These are phyloP conservation scores for Drosophila putrida DNA, from an alignment of 2,888 invertebrate species.

Conservation along the genomic window DNA sequence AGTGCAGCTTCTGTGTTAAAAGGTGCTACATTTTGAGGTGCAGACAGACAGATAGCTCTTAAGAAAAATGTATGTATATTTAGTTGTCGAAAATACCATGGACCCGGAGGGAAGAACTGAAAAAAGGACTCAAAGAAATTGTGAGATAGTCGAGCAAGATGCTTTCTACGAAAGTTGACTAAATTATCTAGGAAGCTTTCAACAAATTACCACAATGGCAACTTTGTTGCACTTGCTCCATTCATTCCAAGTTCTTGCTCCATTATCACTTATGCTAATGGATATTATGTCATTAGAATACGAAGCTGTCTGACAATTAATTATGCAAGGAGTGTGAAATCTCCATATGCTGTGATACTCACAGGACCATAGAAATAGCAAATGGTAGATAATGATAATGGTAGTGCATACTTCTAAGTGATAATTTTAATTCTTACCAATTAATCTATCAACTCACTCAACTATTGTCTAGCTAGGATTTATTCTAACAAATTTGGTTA, in stretches of 20 bases:
- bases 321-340: neutral
- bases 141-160: constrained; percentile 34
- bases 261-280: constrained; percentile 34
- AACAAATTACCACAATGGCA: constrained; percentile 25
- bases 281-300: constrained; percentile 13
- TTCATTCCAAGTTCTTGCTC: constrained; percentile 7
- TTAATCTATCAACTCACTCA: neutral
- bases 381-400: too few relatives aligned
- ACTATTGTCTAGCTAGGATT: neutral
- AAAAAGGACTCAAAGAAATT: constrained; percentile 7
- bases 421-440: neutral
- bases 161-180: constrained; percentile 31
- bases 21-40: constrained; percentile 43
- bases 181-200: constrained; percentile 28
- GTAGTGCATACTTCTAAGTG: too few relatives aligned
- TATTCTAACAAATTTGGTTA: neutral
- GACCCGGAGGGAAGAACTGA: neutral
- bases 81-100: constrained; percentile 24
- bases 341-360: too few relatives aligned
- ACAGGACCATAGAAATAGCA: too few relatives aligned
- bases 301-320: neutral
- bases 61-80: constrained; percentile 13
- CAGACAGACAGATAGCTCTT: constrained; percentile 5
- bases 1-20: constrained; percentile 51
- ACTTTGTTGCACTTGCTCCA: constrained; percentile 40